phyloP scores from a whole-genome alignment of 2,797 vertebrate genomes.

The Trachurus trachurus region DNA sequence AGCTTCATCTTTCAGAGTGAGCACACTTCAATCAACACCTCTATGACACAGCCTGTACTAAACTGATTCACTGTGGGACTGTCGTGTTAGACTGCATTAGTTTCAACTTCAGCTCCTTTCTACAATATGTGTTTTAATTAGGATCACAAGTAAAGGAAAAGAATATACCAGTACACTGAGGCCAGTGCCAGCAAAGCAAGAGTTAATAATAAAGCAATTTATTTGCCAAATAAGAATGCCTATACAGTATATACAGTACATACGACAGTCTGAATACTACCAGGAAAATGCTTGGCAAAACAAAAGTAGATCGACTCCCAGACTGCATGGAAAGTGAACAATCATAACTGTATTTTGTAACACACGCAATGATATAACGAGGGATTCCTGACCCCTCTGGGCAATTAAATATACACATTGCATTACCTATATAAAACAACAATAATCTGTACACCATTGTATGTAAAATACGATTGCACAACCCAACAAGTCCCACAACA shows the following conservation, averaged over 20 bases:
- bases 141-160: neutral
- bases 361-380: constrained; percentile 73
- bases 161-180: neutral
- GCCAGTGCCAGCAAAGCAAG: constrained; percentile 18
- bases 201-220: constrained; percentile 83
- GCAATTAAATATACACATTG: constrained; percentile 81
- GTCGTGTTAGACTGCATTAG: neutral
- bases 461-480: constrained; percentile 85
- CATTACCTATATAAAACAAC: constrained; percentile 81
- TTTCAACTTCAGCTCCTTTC: neutral
- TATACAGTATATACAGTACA: constrained; percentile 86
- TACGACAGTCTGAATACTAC: constrained; percentile 81
- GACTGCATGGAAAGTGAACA: constrained; percentile 78
- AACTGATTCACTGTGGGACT: neutral
- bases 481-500: constrained; percentile 82
- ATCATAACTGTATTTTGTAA: constrained; percentile 72
- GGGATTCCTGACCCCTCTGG: constrained; percentile 80
- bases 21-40: neutral
- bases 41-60: neutral
- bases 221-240: constrained; percentile 86
- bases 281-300: constrained; percentile 76
- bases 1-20: neutral
- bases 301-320: constrained; percentile 75
- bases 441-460: constrained; percentile 80
- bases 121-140: neutral